A percentile compares a stretch with the other conserved stretches of the same genome.
Conservation (phyloP, 2,888 invertebrate species). For the Leistus spinibarbis region DNA sequence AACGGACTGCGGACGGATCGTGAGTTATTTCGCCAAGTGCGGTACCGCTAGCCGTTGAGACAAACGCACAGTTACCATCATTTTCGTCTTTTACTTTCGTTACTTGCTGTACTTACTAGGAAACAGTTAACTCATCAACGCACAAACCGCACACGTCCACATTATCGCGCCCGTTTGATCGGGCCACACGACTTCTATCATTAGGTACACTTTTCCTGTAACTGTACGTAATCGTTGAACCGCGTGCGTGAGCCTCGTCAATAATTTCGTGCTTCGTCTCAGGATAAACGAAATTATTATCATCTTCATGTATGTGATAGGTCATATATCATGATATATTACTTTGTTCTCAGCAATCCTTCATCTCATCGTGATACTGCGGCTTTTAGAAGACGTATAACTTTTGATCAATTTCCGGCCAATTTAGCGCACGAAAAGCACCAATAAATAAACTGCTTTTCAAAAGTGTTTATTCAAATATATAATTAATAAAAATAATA, state of each 20-base stretch:
- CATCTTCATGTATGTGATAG: background rate
- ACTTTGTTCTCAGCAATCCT: background rate
- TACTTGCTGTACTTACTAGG: background rate
- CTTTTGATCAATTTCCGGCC: too few species aligned
- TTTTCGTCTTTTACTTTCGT: background rate
- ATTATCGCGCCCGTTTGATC: background rate
- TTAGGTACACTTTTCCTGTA: background rate
- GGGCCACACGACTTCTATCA: background rate
- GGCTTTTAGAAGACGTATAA: too few species aligned
- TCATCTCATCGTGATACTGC: too few species aligned
- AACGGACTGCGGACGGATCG: background rate
- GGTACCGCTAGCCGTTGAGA: background rate
- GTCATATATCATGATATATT: background rate
- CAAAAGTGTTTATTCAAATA: too few species aligned
- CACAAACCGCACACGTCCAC: background rate
- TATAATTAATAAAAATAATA: too few species aligned
- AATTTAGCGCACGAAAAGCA: too few species aligned
- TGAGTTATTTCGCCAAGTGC: background rate
- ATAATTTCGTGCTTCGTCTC: background rate
- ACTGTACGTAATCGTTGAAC: background rate
- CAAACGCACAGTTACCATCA: background rate
- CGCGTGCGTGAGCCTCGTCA: background rate
- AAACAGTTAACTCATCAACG: background rate
- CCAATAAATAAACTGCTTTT: too few species aligned
- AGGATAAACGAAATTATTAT: background rate